Evolutionary conservation across 2,113 vertebrate species (phyloP).

Genomic region (Festucalex cinctus): DNA sequence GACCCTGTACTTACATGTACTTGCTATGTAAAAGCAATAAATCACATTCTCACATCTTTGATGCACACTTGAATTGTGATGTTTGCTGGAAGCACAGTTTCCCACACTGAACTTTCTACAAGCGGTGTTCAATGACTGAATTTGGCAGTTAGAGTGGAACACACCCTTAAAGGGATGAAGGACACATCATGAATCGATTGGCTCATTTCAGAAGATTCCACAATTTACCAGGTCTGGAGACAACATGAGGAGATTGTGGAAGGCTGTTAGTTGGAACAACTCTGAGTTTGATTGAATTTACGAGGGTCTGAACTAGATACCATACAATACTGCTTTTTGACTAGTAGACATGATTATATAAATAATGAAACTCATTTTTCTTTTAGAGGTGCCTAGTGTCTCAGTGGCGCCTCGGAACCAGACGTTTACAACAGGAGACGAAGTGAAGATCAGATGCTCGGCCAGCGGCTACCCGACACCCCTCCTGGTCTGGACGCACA

Average conservation of each 20-base stretch:
- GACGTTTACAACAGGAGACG: constrained; percentile 81
- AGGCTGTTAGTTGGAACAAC: constrained; percentile 35
- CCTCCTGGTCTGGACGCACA: constrained; percentile 84
- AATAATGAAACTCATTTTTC: neutral
- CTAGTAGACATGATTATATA: neutral
- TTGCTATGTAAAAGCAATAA: neutral
- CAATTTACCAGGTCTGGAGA: constrained; percentile 39
- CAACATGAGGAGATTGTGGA: constrained; percentile 40
- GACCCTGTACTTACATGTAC: neutral
- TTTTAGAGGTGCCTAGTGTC: constrained; percentile 80
- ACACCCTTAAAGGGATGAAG: constrained; percentile 41
- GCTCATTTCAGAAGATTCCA: constrained; percentile 25
- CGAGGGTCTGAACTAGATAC: neutral
- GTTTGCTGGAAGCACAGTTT: neutral
- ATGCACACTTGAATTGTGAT: neutral
- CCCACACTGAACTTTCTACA: constrained; percentile 10
- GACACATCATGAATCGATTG: constrained; percentile 56
- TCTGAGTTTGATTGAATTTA: neutral
- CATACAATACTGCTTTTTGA: neutral
- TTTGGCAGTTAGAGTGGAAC: constrained; percentile 40
- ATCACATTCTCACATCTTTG: neutral
- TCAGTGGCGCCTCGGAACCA: constrained; percentile 83
- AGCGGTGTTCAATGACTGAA: constrained; percentile 12
- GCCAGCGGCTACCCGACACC: constrained; percentile 85
- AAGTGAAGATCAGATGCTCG: constrained; percentile 86